phyloP scores from a whole-genome alignment of 2,113 vertebrate species.

The Melanostigma gelatinosum region DNA sequence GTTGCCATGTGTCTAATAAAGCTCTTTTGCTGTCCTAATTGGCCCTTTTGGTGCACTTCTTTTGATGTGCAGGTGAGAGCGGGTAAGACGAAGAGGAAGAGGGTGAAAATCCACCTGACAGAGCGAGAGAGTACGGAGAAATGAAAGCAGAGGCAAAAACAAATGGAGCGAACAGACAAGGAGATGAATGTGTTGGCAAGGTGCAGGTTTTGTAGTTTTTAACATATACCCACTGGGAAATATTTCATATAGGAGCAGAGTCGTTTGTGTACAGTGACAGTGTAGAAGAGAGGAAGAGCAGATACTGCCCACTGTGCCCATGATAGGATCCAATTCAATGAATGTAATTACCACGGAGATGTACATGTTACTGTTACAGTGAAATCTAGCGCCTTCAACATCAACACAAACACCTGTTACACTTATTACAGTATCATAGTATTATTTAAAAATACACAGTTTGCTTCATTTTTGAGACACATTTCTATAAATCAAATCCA shows the following conservation, averaged over 20 bases:
- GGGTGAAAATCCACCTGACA: conserved; percentile 50
- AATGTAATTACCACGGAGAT: neutral
- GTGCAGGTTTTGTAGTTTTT: conserved; percentile 61
- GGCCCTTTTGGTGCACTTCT: conserved; percentile 69
- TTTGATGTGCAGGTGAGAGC: conserved; percentile 72
- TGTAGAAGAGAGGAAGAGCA: neutral
- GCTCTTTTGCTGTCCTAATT: conserved; percentile 73
- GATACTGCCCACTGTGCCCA: neutral
- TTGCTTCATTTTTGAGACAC: neutral
- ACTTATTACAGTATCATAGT: neutral
- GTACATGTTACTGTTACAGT: neutral
- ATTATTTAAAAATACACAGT: neutral
- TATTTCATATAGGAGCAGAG: conserved; percentile 52
- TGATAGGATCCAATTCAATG: neutral
- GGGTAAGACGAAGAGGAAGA: conserved; percentile 49
- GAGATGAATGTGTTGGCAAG: conserved; percentile 63
- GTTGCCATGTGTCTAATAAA: conserved; percentile 61
- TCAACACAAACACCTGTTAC: neutral
- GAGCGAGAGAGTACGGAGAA: conserved; percentile 40
- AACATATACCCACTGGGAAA: conserved; percentile 48
- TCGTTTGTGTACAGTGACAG: conserved; percentile 63
- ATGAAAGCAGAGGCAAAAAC: conserved; percentile 55
- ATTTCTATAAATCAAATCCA: neutral
- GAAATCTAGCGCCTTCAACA: neutral
- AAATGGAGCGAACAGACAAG: conserved; percentile 57